Evolutionary conservation across 2,888 invertebrate genomes (phyloP).

Genomic region (Aphidius colemani): DNA sequence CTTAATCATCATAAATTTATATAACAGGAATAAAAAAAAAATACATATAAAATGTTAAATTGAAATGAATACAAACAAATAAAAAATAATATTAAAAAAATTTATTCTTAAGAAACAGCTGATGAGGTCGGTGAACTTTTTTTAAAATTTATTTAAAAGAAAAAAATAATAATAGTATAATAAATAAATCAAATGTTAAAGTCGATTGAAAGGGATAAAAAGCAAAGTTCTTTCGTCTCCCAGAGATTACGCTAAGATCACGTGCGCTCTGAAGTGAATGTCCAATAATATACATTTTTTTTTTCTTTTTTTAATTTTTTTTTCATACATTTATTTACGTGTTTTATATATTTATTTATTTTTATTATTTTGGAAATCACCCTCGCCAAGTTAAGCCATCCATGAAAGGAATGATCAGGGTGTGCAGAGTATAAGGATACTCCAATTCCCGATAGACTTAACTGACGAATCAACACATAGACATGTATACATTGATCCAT

Average conservation of each 20-base stretch:
- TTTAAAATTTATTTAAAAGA: not conserved
- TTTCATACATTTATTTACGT: not conserved
- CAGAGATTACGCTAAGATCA: conserved; percentile 21
- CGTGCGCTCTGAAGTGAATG: conserved; percentile 22
- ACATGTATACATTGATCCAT: conserved; percentile 13
- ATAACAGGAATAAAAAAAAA: not conserved
- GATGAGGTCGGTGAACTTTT: conserved; percentile 1
- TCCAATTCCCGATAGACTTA: conserved; percentile 17
- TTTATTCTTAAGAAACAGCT: not conserved
- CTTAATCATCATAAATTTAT: conserved; percentile 4
- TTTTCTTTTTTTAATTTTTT: not conserved
- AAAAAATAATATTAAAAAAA: not conserved
- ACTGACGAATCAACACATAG: conserved; percentile 17
- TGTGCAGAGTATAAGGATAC: conserved; percentile 20
- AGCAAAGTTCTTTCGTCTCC: conserved; percentile 15
- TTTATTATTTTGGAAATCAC: conserved; percentile 4
- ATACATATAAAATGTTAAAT: not conserved
- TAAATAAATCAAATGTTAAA: not conserved
- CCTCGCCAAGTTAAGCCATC: conserved; percentile 43
- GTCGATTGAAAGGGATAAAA: conserved; percentile 11
- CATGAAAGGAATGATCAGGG: conserved; percentile 51
- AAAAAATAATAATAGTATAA: not conserved
- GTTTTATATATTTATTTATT: not conserved
- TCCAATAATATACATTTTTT: conserved; percentile 27
- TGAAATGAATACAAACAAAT: not conserved